Evolutionary conservation across 2,888 invertebrate genomes (phyloP), one percentile per base, ranked within the genome.

Genomic region (Erpobdella octoculata): DNA sequence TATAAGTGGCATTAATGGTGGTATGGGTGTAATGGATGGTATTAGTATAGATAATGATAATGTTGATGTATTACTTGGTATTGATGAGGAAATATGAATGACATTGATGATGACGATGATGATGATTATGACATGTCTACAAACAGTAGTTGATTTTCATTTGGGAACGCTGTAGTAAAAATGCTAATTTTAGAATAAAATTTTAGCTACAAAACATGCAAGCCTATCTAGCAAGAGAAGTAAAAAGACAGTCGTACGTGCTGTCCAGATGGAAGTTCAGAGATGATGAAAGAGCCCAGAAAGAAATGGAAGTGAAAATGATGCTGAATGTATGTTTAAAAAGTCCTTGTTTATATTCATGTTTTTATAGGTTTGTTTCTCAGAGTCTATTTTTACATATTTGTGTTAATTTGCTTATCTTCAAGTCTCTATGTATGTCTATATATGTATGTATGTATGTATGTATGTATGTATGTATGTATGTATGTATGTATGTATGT

Each of bases 171-270:
- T n/a, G n/a, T n/a, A n/a, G n/a, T n/a, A n/a, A n/a, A n/a, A n/a
- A n/a, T n/a, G n/a, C n/a, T n/a, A n/a, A n/a, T n/a, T n/a, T n/a
- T n/a, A n/a, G n/a, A n/a, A n/a, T n/a, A n/a, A n/a, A n/a, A n/a
- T n/a, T n/a, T n/a, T n/a, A 76, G 75, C 41, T 66, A 2, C 25
- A 31, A 18, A 75, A 75, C 18, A 70, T 76, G 67, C 73, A 78
- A 9, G 80, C 80, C 74, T 83, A 83, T 77, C 77, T 83, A 72
- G 81, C 81, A 64, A 76, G 82, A n/a, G 83, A 83, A 74, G 81
- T 82, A 36, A 81, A 81, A 71, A 76, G 83, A 59, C 77, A 82
- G 62, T 76, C 76, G 0, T 83, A 82, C 78, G 83, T 83, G n/a
- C 79, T 80, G 68, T 76, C 78, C 48, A 77, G 83, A 53, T 83